These are phyloP conservation scores for Leptosomus discolor DNA, from an alignment of 2,113 vertebrate species.

Conservation along the genomic window DNA sequence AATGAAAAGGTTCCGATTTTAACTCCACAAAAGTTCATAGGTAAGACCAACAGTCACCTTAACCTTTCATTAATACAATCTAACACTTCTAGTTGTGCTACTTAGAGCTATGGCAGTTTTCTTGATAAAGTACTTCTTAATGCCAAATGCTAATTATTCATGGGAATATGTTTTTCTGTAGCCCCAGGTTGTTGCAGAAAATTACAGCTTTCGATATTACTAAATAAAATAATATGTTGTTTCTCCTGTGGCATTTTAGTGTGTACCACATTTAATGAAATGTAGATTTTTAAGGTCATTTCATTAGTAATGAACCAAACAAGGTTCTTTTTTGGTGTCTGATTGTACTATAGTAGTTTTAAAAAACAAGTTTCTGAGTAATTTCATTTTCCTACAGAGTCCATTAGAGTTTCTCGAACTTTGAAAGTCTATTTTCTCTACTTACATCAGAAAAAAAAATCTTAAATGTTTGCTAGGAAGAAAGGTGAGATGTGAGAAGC, in stretches of 20 bases:
- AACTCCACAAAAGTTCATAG: neutral
- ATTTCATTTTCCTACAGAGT: neutral
- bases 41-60: neutral
- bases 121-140: constrained; percentile 27
- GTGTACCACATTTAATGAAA: neutral
- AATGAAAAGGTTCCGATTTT: neutral
- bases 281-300: constrained; percentile 21
- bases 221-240: constrained; percentile 28
- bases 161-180: neutral
- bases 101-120: neutral
- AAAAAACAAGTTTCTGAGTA: neutral
- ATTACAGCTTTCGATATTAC: constrained; percentile 28
- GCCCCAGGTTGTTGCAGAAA: constrained; percentile 15
- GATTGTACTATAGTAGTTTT: neutral
- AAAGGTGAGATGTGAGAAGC: neutral
- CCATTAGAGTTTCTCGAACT: neutral
- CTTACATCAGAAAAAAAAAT: neutral
- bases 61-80: neutral
- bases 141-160: constrained; percentile 45
- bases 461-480: neutral
- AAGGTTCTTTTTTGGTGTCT: neutral
- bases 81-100: neutral
- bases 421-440: neutral
- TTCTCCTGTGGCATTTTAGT: neutral
- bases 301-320: neutral